A percentile compares a stretch with the other conserved stretches of the same genome.
These are phyloP conservation scores for Papilio polytes DNA, from an alignment of 1,140 invertebrate species.

Conservation along the genomic window DNA sequence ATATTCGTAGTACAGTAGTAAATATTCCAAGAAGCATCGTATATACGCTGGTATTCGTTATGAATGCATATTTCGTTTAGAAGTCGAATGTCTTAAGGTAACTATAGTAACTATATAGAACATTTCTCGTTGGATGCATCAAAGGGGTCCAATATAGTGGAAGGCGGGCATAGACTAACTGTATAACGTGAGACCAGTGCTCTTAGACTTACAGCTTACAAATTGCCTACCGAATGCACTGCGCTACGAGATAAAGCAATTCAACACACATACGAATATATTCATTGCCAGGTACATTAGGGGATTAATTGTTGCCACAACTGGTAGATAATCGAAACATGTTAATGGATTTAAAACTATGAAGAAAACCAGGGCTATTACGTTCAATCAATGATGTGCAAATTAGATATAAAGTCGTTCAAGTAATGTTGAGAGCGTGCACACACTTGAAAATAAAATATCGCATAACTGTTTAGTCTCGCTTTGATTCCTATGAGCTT, in stretches of 20 bases:
- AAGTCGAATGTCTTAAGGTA: constrained; percentile 34
- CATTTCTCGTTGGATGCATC: constrained; percentile 26
- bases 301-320: background rate
- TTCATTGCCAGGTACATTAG: constrained; percentile 5
- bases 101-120: constrained; percentile 17
- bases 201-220: constrained; percentile 40
- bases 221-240: constrained; percentile 34
- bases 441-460: no score
- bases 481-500: no score
- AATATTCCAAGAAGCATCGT: background rate
- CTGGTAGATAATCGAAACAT: background rate
- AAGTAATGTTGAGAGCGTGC: no score
- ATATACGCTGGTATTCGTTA: constrained; percentile 15
- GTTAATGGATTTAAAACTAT: no score
- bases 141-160: constrained; percentile 36
- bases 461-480: no score
- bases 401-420: no score
- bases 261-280: constrained; percentile 14
- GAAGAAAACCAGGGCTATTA: no score
- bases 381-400: no score
- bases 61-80: constrained; percentile 27
- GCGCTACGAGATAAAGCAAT: constrained; percentile 35
- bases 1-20: background rate
- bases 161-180: background rate
- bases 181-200: constrained; percentile 32